phyloP scores from a whole-genome alignment of 2,797 vertebrate genomes.

The Syndactyla subalaris region DNA sequence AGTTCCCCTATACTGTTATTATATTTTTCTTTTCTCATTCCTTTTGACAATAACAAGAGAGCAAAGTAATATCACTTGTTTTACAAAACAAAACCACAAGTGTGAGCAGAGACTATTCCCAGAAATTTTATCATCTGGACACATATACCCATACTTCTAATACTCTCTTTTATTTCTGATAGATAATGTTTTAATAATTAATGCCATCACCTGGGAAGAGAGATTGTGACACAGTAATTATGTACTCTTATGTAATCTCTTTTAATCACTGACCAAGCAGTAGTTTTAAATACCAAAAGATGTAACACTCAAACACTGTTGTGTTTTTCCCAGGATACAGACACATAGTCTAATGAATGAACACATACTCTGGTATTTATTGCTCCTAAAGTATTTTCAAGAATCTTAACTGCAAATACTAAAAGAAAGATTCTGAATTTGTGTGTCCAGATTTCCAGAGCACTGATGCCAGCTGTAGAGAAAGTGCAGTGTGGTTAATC shows the following conservation, averaged over 20 bases:
- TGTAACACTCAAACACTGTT: not conserved
- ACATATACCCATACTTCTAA: not conserved
- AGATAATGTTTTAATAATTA: not conserved
- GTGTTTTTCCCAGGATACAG: not conserved
- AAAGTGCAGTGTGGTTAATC: not conserved
- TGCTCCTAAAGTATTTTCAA: not conserved
- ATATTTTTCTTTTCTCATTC: not conserved
- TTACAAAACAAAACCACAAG: not conserved
- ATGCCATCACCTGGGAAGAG: not conserved
- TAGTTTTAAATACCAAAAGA: not conserved
- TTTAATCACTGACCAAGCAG: slow-evolving; percentile 6
- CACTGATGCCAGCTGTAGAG: slow-evolving; percentile 17
- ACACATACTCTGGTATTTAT: not conserved
- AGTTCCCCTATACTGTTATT: not conserved
- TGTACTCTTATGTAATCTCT: not conserved
- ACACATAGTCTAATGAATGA: not conserved
- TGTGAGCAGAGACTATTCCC: not conserved
- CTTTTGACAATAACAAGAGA: not conserved
- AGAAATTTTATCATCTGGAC: not conserved
- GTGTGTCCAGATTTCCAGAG: not conserved
- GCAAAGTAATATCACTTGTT: not conserved
- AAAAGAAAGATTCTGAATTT: not conserved
- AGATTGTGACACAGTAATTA: not conserved
- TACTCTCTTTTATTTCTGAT: not conserved
- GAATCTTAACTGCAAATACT: not conserved